A percentile compares a stretch with the other conserved stretches of the same genome.
phyloP scores from a whole-genome alignment of 64 coral and sea anemone genomes.

The Montipora cactus region DNA sequence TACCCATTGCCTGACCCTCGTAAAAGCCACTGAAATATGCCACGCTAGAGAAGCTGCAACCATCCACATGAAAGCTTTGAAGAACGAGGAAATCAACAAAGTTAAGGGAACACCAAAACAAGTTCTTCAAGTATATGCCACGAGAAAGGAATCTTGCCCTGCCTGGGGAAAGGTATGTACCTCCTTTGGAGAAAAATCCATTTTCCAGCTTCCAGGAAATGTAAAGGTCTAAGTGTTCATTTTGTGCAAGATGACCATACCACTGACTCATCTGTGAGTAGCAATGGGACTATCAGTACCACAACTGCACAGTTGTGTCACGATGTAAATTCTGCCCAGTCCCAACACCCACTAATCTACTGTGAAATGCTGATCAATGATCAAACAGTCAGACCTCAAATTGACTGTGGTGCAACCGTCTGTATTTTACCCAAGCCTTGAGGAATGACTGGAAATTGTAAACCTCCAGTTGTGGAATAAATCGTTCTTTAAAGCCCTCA shows the following conservation, averaged over 20 bases:
- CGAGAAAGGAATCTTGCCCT: constrained; percentile 24
- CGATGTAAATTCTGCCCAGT: constrained; percentile 5
- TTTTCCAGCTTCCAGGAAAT: constrained; percentile 13
- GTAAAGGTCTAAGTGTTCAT: not conserved
- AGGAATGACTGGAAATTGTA: constrained; percentile 2
- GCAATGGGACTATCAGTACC: not conserved
- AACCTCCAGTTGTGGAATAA: constrained; percentile 63
- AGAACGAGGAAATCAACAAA: constrained; percentile 9
- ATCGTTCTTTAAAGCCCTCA: constrained; percentile 1
- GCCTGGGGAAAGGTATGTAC: constrained; percentile 40
- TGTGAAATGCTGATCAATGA: constrained; percentile 25
- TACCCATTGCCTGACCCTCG: not conserved
- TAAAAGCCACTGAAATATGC: not conserved
- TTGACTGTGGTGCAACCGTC: not conserved
- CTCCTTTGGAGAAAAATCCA: constrained; percentile 40
- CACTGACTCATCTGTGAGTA: not conserved
- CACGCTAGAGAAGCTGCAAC: not conserved
- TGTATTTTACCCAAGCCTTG: constrained; percentile 6
- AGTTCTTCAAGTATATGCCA: not conserved
- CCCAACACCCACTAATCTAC: not conserved
- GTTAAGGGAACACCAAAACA: not conserved
- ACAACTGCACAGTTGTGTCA: not conserved
- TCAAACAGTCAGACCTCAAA: not conserved
- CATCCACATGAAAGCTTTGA: not conserved
- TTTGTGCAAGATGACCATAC: not conserved